A percentile compares a stretch with the other conserved stretches of the same genome.
Conservation (phyloP, 2,888 invertebrate species). For the Chrysodeixis includens region DNA sequence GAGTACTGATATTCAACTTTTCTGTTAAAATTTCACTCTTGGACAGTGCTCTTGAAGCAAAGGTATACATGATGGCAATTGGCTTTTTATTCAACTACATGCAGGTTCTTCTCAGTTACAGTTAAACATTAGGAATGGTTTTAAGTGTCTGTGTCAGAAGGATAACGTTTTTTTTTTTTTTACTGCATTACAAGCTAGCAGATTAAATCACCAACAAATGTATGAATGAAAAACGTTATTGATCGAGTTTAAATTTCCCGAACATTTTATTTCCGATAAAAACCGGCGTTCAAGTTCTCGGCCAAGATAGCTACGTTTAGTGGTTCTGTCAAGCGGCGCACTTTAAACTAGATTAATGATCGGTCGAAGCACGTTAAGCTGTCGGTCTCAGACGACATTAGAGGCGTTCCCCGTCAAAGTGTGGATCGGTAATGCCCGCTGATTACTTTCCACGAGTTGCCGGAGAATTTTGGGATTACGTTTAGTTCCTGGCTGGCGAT, state of each 20-base stretch:
- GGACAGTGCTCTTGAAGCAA: too few species aligned
- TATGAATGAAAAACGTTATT: background rate
- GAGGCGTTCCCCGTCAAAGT: conserved; percentile 52
- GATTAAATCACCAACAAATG: background rate
- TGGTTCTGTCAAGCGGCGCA: conserved; percentile 42
- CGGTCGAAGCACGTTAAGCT: conserved; percentile 52
- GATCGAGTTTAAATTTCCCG: background rate
- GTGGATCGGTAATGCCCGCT: conserved; percentile 48
- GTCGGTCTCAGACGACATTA: conserved; percentile 56
- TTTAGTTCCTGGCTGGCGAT: conserved; percentile 23
- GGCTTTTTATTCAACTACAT: background rate
- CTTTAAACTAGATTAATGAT: conserved; percentile 61
- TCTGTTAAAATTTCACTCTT: background rate
- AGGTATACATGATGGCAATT: background rate
- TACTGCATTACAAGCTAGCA: too few species aligned
- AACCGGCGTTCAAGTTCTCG: conserved; percentile 16
- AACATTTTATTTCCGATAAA: background rate
- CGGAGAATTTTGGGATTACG: conserved; percentile 50
- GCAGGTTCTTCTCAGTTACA: background rate
- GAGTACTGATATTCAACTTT: conserved; percentile 38
- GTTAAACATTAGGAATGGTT: background rate
- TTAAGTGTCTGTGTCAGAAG: too few species aligned
- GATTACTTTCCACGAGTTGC: conserved; percentile 52
- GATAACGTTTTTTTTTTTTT: background rate
- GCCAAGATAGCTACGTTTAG: conserved; percentile 46